Evolutionary conservation across 92 coral and sea anemone genomes (phyloP).

Genomic region (Epizoanthus fatuus): DNA sequence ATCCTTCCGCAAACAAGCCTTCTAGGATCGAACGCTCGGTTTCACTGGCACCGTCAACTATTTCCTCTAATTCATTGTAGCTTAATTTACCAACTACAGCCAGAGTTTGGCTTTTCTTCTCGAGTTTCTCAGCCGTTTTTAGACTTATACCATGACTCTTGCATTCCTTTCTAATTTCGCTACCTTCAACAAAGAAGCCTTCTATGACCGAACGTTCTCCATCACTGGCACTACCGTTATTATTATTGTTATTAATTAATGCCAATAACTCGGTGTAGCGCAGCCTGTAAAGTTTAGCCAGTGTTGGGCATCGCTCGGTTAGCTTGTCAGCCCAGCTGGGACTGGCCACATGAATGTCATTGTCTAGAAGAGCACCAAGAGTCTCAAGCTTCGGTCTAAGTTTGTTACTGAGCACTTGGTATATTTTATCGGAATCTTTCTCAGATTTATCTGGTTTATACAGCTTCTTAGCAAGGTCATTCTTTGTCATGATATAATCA

Average conservation of each 20-base stretch:
- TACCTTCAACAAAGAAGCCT: background rate
- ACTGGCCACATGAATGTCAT: background rate
- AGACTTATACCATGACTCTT: background rate
- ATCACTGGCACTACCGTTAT: background rate
- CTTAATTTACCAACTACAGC: too few species aligned
- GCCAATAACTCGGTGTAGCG: background rate
- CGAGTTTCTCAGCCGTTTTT: background rate
- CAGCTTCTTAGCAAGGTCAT: background rate
- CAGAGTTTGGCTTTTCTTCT: background rate
- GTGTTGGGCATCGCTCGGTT: background rate
- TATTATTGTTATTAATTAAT: background rate
- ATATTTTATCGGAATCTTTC: background rate
- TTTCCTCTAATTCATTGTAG: too few species aligned
- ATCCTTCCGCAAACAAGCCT: background rate
- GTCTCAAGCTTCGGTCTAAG: background rate
- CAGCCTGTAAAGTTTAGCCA: background rate
- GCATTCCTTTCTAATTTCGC: slow-evolving; percentile 3
- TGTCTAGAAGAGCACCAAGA: background rate
- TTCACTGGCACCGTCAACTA: too few species aligned
- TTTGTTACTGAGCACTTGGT: background rate
- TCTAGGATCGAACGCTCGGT: background rate
- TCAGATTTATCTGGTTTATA: background rate
- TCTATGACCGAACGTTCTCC: background rate
- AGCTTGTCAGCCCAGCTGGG: background rate
- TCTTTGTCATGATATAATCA: slow-evolving; percentile 5